phyloP scores from a whole-genome alignment of 2,113 vertebrate genomes.

The Nothocercus nigrocapillus region DNA sequence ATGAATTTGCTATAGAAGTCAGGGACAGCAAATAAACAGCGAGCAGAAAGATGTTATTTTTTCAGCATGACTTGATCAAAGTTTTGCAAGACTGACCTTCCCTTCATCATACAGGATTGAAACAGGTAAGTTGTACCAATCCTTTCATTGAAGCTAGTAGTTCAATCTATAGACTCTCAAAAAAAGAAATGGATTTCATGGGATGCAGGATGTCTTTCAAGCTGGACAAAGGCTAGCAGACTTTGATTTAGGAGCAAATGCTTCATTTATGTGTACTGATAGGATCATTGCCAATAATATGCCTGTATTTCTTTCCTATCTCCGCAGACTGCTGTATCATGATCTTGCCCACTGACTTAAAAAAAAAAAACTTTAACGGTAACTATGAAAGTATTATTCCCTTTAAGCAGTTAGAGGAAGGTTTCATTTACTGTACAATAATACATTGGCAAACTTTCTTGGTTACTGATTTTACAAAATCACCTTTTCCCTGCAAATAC shows the following conservation, averaged over 20 bases:
- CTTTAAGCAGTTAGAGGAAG: neutral
- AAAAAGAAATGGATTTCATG: neutral
- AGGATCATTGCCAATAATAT: neutral
- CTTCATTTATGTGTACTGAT: neutral
- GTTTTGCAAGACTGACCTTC: neutral
- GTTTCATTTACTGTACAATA: neutral
- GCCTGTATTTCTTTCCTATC: neutral
- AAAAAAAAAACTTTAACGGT: neutral
- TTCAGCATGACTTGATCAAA: neutral
- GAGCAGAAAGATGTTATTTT: neutral
- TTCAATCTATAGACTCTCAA: neutral
- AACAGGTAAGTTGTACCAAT: neutral
- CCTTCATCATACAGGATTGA: neutral
- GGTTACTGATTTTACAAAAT: neutral
- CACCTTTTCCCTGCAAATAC: neutral
- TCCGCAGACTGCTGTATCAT: neutral
- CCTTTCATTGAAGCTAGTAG: neutral
- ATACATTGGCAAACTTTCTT: neutral
- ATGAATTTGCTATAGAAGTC: neutral
- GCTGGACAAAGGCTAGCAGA: neutral
- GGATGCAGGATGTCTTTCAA: neutral
- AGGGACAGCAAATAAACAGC: neutral
- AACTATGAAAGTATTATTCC: neutral
- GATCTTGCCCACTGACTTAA: neutral
- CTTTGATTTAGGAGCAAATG: neutral